Conservation (phyloP, 2,113 vertebrate species). For the Argyrosomus japonicus region DNA sequence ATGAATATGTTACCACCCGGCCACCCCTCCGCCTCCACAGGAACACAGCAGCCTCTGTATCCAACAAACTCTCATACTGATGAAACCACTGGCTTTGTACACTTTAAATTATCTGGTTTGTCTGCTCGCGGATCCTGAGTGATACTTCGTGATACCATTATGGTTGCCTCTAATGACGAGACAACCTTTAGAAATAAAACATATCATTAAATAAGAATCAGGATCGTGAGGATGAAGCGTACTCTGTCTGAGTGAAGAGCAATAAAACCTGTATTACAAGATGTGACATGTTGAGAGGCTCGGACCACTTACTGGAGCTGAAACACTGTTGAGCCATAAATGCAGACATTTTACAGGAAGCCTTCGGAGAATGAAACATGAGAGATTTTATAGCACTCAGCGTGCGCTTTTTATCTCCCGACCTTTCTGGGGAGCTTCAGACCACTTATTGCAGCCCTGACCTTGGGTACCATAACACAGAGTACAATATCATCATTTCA, state of each 20-base stretch:
- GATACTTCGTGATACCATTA: background rate
- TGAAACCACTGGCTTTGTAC: background rate
- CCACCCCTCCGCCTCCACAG: background rate
- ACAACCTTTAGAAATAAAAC: background rate
- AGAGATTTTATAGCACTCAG: constrained; percentile 56
- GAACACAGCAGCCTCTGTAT: background rate
- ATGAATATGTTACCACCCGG: constrained; percentile 2
- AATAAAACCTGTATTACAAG: background rate
- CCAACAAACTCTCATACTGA: background rate
- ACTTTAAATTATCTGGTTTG: background rate
- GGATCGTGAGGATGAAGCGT: constrained; percentile 4
- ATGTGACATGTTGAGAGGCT: constrained; percentile 14
- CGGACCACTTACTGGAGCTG: constrained; percentile 17
- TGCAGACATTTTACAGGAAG: constrained; percentile 44
- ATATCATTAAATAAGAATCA: background rate
- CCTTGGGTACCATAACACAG: constrained; percentile 42
- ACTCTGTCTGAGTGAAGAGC: background rate
- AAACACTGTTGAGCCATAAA: constrained; percentile 40
- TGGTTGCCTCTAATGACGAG: background rate
- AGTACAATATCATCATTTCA: constrained; percentile 54
- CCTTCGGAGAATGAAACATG: constrained; percentile 43
- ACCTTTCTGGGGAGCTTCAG: constrained; percentile 48
- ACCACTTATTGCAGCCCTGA: constrained; percentile 46
- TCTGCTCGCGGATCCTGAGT: background rate
- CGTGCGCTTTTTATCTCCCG: constrained; percentile 35